phyloP scores from a whole-genome alignment of 2,113 vertebrate species.

The Otis tarda region DNA sequence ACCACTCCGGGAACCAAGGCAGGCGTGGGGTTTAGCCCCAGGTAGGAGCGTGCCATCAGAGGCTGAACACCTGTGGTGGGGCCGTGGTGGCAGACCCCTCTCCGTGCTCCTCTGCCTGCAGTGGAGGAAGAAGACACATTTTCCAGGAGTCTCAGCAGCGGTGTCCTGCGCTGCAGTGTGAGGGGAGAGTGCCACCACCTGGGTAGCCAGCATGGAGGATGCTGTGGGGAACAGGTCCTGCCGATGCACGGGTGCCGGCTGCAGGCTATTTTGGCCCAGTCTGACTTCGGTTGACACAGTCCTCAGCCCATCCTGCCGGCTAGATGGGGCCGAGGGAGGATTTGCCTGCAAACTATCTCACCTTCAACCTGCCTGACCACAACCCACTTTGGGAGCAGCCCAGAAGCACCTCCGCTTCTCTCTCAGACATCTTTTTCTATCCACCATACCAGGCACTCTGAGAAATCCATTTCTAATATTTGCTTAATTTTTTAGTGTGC shows the following conservation, averaged over 20 bases:
- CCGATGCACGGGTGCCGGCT: fast-evolving
- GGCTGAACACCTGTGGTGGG: fast-evolving
- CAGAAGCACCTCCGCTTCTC: background rate
- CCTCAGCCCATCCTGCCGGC: background rate
- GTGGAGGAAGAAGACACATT: background rate
- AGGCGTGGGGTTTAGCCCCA: background rate
- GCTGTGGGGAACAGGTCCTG: fast-evolving
- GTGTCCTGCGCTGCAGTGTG: fast-evolving
- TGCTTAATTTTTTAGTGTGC: background rate
- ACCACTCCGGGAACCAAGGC: background rate
- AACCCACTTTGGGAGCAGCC: background rate
- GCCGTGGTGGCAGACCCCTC: background rate
- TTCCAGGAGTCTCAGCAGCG: background rate
- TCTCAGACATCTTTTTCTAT: background rate
- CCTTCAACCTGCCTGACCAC: background rate
- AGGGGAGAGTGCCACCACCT: background rate
- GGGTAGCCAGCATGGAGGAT: background rate
- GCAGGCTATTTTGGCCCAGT: background rate
- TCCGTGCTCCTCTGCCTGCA: too few relatives aligned
- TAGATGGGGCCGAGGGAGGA: background rate
- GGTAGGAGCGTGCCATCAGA: background rate
- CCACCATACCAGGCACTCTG: background rate
- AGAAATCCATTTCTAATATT: background rate
- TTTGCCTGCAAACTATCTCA: background rate
- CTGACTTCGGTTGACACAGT: background rate